These are phyloP conservation scores for Augochlora pura DNA, from an alignment of 1,140 invertebrate species.

Conservation along the genomic window DNA sequence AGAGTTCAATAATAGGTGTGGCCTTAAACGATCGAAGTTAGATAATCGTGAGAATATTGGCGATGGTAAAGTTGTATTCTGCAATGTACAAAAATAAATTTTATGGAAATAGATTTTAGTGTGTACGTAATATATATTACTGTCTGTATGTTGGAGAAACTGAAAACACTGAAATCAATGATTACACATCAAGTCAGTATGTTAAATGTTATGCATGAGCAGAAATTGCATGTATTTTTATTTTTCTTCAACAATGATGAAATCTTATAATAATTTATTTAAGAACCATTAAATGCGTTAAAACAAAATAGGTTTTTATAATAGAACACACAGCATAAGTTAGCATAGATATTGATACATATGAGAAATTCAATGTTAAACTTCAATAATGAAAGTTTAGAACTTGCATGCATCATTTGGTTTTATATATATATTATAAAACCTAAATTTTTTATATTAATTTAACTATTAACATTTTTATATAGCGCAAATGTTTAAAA, in stretches of 20 bases:
- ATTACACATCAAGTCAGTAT: conserved; percentile 21
- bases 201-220: conserved; percentile 42
- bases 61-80: no score
- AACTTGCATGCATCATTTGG: conserved; percentile 16
- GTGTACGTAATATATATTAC: conserved; percentile 3
- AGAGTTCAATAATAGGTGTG: no score
- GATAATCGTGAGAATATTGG: no score
- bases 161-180: conserved; percentile 2
- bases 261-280: background rate
- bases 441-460: background rate
- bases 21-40: no score
- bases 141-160: background rate
- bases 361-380: background rate
- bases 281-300: background rate
- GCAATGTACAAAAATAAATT: background rate
- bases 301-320: background rate
- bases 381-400: background rate
- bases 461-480: background rate
- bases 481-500: conserved; percentile 10
- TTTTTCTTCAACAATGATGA: conserved; percentile 4
- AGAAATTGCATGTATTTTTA: conserved; percentile 42
- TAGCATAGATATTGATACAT: background rate
- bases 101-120: background rate
- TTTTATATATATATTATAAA: conserved; percentile 5
- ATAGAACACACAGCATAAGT: background rate